Conservation (phyloP, 2,113 vertebrate genomes). For the Gallinago undulata region DNA sequence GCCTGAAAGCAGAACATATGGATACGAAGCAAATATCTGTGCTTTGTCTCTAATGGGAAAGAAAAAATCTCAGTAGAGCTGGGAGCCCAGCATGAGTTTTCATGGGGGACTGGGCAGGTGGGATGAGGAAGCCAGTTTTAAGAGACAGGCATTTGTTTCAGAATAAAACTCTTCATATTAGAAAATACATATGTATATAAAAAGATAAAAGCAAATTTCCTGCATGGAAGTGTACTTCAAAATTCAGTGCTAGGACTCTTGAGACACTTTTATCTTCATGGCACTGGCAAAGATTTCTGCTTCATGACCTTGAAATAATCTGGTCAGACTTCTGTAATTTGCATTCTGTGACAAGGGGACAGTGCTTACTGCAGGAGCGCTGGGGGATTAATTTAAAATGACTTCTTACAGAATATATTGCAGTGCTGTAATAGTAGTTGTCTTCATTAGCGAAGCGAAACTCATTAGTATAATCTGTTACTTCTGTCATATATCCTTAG, state of each 20-base stretch:
- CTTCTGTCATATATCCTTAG: slow-evolving; percentile 69
- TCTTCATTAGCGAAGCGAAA: neutral
- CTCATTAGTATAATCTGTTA: neutral
- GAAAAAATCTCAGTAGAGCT: neutral
- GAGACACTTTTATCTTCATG: neutral
- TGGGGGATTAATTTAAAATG: neutral
- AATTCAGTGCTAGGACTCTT: neutral
- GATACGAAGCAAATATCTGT: neutral
- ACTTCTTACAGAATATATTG: neutral
- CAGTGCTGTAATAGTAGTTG: neutral
- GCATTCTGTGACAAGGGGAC: neutral
- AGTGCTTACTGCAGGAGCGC: neutral
- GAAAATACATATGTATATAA: neutral
- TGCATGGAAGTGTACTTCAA: neutral
- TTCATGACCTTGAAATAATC: neutral
- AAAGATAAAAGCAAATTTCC: neutral
- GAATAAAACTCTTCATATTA: neutral
- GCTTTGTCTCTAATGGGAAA: neutral
- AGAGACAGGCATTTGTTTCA: neutral
- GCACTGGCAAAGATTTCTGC: neutral
- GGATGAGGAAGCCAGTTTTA: neutral
- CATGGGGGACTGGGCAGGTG: neutral
- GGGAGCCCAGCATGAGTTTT: neutral
- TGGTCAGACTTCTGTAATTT: neutral
- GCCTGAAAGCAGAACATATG: neutral